Conservation (phyloP, 2,888 invertebrate genomes). For the Auanema freiburgensis region DNA sequence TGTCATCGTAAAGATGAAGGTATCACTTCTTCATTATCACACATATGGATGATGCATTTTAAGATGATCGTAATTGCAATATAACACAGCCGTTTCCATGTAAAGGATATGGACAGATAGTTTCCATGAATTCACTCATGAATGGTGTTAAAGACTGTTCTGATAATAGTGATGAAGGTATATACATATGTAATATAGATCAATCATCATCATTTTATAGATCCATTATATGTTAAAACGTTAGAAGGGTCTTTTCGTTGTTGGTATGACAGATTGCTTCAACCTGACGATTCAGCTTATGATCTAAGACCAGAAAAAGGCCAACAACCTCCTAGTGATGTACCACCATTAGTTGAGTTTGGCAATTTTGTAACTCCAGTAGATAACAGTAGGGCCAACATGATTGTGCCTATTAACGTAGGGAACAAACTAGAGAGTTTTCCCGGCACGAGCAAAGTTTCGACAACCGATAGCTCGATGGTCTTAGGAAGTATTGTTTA, state of each 20-base stretch:
- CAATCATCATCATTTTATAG: slow-evolving; percentile 8
- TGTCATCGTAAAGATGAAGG: slow-evolving; percentile 22
- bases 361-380: too few relatives aligned
- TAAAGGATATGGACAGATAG: slow-evolving; percentile 62
- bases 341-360: too few relatives aligned
- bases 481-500: too few relatives aligned
- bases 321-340: too few relatives aligned
- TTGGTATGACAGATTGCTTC: slow-evolving; percentile 12
- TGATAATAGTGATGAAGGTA: slow-evolving; percentile 62
- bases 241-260: slow-evolving; percentile 19
- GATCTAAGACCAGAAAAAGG: too few relatives aligned
- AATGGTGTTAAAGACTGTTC: slow-evolving; percentile 59
- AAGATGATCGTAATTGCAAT: slow-evolving; percentile 57
- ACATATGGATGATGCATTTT: slow-evolving; percentile 14
- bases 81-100: slow-evolving; percentile 53
- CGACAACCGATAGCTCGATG: too few relatives aligned
- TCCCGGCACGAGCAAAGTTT: too few relatives aligned
- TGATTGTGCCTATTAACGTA: too few relatives aligned
- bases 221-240: slow-evolving; percentile 14
- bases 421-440: too few relatives aligned
- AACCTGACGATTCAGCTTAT: not conserved
- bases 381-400: too few relatives aligned
- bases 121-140: slow-evolving; percentile 55
- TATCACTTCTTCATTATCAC: not conserved
- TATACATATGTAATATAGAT: not conserved